Percentiles rank a stretch among this genome's conserved stretches.
These are phyloP conservation scores for Corythornis cristatus DNA, from an alignment of 2,113 vertebrate genomes.

Conservation along the genomic window DNA sequence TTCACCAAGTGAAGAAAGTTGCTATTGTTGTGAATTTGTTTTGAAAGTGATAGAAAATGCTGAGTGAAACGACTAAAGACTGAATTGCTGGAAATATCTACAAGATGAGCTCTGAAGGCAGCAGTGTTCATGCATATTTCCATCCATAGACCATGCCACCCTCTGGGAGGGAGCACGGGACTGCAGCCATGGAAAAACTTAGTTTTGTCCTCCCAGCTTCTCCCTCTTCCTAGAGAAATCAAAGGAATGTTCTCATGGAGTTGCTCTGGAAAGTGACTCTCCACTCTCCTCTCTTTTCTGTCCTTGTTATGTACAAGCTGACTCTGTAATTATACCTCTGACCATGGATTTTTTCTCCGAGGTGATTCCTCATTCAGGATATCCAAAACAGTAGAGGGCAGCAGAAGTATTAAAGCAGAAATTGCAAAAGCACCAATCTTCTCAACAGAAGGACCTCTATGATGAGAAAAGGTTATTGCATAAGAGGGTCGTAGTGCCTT, in stretches of 20 bases:
- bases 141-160: not conserved
- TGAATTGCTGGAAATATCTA: conserved; percentile 63
- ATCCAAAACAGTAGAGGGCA: conserved; percentile 59
- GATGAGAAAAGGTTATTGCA: not conserved
- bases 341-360: not conserved
- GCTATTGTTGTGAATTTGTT: conserved; percentile 45
- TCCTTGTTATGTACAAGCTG: rapidly evolving
- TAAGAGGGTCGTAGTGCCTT: not conserved
- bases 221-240: not conserved
- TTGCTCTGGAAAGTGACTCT: not conserved
- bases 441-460: not conserved
- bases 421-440: not conserved
- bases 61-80: conserved; percentile 3
- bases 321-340: not conserved
- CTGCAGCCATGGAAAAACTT: conserved; percentile 26
- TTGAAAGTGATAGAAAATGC: conserved; percentile 51
- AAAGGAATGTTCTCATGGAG: not conserved
- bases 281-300: not conserved
- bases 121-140: not conserved
- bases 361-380: not conserved
- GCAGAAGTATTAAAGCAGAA: conserved; percentile 42
- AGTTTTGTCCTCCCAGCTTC: not conserved
- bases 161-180: not conserved
- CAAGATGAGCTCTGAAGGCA: conserved; percentile 27
- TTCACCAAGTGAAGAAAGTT: conserved; percentile 34